A percentile compares a stretch with the other conserved stretches of the same genome.
Conservation (phyloP, 2,113 vertebrate genomes). For the Bos javanicus region DNA sequence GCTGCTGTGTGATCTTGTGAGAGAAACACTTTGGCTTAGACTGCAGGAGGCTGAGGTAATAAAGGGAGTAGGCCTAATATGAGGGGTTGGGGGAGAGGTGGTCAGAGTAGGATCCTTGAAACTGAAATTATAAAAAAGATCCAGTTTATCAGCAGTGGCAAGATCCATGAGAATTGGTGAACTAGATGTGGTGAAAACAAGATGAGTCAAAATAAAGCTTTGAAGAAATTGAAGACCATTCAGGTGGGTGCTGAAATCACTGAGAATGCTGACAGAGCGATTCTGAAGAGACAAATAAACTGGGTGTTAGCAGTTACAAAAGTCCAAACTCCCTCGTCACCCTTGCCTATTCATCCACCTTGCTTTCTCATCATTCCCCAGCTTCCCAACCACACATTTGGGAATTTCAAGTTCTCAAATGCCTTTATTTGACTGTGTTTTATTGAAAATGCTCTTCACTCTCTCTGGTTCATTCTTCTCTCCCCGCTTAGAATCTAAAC, state of each 20-base stretch:
- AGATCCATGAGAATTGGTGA: not conserved
- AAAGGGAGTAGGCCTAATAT: not conserved
- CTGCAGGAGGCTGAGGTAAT: not conserved
- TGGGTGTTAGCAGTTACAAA: not conserved
- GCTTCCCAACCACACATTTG: not conserved
- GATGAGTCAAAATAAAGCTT: not conserved
- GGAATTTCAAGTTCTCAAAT: not conserved
- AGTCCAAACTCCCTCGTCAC: not conserved
- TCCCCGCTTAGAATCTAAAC: not conserved
- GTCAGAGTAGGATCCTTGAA: not conserved
- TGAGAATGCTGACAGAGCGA: not conserved
- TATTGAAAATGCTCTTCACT: not conserved
- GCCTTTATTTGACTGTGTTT: not conserved
- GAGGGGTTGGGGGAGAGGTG: not conserved
- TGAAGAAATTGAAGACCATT: not conserved
- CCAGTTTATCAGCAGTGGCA: not conserved
- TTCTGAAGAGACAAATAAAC: not conserved
- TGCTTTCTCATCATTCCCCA: not conserved
- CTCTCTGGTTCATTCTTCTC: not conserved
- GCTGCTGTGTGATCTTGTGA: not conserved
- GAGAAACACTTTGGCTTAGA: not conserved
- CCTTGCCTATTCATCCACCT: not conserved
- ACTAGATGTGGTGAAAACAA: not conserved
- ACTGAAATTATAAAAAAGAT: not conserved
- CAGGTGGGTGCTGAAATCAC: not conserved